Conservation (phyloP, 2,113 vertebrate species). For the Corydoras sp. region DNA sequence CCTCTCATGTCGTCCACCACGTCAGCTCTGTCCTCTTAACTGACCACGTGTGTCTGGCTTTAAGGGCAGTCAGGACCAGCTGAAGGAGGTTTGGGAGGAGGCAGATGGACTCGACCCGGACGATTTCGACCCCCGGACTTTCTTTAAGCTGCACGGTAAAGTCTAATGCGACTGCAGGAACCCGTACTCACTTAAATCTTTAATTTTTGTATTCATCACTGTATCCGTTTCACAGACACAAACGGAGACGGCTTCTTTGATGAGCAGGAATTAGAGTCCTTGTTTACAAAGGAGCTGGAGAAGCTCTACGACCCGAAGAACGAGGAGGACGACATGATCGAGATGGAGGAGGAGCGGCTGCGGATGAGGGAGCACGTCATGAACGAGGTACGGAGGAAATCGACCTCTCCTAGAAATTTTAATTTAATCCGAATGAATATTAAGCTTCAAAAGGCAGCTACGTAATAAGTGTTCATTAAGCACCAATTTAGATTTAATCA, state of each 20-base stretch:
- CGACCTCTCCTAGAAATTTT: too few relatives aligned
- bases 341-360: constrained; percentile 96
- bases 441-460: too few relatives aligned
- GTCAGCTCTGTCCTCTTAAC: too few relatives aligned
- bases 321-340: constrained; percentile 96
- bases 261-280: constrained; percentile 91
- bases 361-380: constrained; percentile 97
- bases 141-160: constrained; percentile 95
- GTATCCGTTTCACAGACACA: constrained; percentile 64
- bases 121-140: constrained; percentile 95
- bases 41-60: not conserved
- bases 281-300: constrained; percentile 96
- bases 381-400: constrained; percentile 76
- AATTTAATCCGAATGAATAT: too few relatives aligned
- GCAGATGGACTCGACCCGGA: constrained; percentile 91
- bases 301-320: constrained; percentile 95
- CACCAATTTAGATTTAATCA: too few relatives aligned
- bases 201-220: too few relatives aligned
- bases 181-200: too few relatives aligned
- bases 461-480: too few relatives aligned
- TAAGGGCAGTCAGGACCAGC: constrained; percentile 93
- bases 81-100: constrained; percentile 59
- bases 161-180: not conserved
- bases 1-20: too few relatives aligned
- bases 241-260: constrained; percentile 92